phyloP scores from a whole-genome alignment of 2,888 invertebrate genomes.

The Stratiomys singularior region DNA sequence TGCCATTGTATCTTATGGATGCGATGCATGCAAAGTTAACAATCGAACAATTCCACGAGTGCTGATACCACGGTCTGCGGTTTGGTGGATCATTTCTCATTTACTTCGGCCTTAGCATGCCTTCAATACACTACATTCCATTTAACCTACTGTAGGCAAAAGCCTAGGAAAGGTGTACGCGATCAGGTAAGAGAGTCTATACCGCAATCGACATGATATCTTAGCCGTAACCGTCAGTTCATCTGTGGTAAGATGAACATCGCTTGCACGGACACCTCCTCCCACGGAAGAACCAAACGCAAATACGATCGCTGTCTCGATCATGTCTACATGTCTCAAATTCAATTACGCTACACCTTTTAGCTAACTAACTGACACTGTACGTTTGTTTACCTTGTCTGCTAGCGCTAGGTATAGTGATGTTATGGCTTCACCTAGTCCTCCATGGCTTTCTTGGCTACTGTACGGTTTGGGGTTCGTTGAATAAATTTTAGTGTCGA shows the following conservation, averaged over 20 bases:
- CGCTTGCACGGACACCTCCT: conserved; percentile 1
- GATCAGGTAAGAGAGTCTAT: conserved; percentile 18
- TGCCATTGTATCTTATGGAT: neutral
- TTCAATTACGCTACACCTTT: conserved; percentile 38
- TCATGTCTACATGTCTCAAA: conserved; percentile 39
- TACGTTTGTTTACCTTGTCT: neutral
- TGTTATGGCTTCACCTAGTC: conserved; percentile 38
- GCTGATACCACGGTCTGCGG: neutral
- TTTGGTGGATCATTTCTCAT: neutral
- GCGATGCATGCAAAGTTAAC: neutral
- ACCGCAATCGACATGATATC: conserved; percentile 5
- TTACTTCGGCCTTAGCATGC: no score
- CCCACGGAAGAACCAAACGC: neutral
- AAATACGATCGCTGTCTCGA: conserved; percentile 25
- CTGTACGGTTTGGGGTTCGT: conserved; percentile 31
- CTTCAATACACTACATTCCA: no score
- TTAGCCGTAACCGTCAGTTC: neutral
- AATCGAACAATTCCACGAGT: neutral
- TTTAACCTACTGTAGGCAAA: neutral
- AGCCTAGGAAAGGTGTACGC: neutral
- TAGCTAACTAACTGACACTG: conserved; percentile 28
- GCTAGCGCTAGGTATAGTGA: neutral
- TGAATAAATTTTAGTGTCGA: conserved; percentile 31
- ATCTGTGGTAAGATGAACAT: neutral
- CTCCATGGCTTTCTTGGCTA: neutral